These are phyloP conservation scores for Prinia subflava DNA, from an alignment of 2,113 vertebrate genomes.

Conservation along the genomic window DNA sequence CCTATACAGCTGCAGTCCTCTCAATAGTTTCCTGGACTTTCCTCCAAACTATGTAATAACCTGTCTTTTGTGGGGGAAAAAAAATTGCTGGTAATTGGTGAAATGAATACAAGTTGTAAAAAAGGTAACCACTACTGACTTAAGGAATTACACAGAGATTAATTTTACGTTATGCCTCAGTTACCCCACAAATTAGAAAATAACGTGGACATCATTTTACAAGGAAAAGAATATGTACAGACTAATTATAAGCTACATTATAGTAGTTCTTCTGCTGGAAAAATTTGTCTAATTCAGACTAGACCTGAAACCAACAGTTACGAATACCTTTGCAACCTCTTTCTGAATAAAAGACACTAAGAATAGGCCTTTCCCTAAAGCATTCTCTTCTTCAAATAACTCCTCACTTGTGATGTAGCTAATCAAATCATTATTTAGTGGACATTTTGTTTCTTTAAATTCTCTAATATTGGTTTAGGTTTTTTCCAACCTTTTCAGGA, in stretches of 20 bases:
- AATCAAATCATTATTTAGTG: not conserved
- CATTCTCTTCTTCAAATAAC: not conserved
- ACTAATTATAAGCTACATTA: not conserved
- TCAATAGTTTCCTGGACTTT: not conserved
- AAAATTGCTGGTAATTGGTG: not conserved
- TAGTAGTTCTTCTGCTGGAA: not conserved
- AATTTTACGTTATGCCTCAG: not conserved
- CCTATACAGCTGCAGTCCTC: not conserved
- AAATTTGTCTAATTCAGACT: not conserved
- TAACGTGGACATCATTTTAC: not conserved
- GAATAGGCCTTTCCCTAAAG: not conserved
- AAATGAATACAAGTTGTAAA: not conserved
- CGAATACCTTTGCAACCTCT: not conserved
- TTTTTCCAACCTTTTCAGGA: not conserved
- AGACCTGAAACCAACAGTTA: not conserved
- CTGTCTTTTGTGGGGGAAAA: not conserved
- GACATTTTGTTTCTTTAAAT: not conserved
- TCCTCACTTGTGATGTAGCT: not conserved
- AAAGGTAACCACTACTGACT: not conserved
- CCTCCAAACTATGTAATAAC: not conserved
- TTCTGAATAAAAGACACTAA: not conserved
- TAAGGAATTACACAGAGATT: not conserved
- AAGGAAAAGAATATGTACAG: not conserved
- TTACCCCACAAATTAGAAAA: not conserved
- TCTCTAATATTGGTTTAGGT: accelerated